Evolutionary conservation across 2,888 invertebrate species (phyloP), one percentile per base, ranked within the genome.

Genomic region (Tetragnatha montana): DNA sequence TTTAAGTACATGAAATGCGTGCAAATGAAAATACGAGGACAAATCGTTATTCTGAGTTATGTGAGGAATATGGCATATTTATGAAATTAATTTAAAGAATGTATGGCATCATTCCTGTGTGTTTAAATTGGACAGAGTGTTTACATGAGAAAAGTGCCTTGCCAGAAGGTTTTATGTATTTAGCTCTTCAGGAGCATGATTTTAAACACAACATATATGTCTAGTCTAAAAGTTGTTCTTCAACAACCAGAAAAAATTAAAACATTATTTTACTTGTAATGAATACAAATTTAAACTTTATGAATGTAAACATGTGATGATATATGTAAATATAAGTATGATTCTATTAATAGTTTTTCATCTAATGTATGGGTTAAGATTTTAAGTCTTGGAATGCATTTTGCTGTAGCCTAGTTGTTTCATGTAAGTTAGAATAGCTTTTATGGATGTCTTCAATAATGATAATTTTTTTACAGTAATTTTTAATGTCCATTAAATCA

Each of bases 101-200:
- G 85, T 68, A 10, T 79, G 70, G 50, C 70, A 35, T 85, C 79
- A 85, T 85, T 85, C 85, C 81, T 80, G 73, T 81, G 71, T 87
- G 75, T 88, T 75, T 73, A 86, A 86, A 50, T 86, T 74, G 70
- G 74, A 88, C 69, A 19, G 87, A 21, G 76, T 87, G 87, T 88
- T 82, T 75, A 75, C 47, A 74, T 82, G 73, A 71, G 76, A 88
- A 87, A 88, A 82, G 81, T 81, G 81, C 87, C 81, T 88, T 88
- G 76, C 51, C 69, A 60, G 75, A 73, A 88, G 87, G 73, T 81
- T 87, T 81, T 88, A 78, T 88, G 78, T 82, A 88, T 71, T 88
- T 82, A 75, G 86, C 86, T 86, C 86, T 49, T 22, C 22, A 17
- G 60, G 86, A 74, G 86, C 86, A 35, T 10, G 75, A 73, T 80